These are phyloP conservation scores for Channa maculata DNA, from an alignment of 2,113 vertebrate genomes.

Conservation along the genomic window DNA sequence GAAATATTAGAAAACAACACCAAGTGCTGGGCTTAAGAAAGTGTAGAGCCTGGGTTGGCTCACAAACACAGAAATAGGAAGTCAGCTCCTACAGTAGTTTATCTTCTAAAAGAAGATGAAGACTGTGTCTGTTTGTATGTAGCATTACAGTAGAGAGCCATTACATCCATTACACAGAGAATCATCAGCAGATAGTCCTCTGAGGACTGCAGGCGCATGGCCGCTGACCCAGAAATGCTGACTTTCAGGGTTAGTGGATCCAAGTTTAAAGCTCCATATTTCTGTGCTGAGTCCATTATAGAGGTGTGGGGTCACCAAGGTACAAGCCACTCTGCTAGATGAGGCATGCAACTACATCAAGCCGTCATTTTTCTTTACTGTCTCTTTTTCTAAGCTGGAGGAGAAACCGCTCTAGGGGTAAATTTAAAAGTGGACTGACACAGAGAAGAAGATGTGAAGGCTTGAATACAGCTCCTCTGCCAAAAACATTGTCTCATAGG, in stretches of 20 bases:
- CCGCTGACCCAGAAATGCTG: conserved; percentile 69
- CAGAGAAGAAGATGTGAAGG: conserved; percentile 41
- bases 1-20: conserved; percentile 4
- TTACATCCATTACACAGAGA: conserved; percentile 57
- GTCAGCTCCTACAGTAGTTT: conserved; percentile 17
- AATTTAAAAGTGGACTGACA: conserved; percentile 47
- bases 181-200: conserved; percentile 50
- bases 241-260: conserved; percentile 64
- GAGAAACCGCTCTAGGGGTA: conserved; percentile 45
- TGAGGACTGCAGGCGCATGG: conserved; percentile 21
- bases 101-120: conserved; percentile 19
- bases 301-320: conserved; percentile 57
- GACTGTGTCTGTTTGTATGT: conserved; percentile 6
- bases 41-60: neutral
- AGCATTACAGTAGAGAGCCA: conserved; percentile 39
- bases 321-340: conserved; percentile 43
- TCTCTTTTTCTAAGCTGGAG: conserved; percentile 6
- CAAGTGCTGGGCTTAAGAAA: conserved; percentile 10
- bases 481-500: conserved; percentile 35
- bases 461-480: conserved; percentile 28
- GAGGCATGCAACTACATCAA: conserved; percentile 50
- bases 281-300: conserved; percentile 62
- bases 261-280: conserved; percentile 47
- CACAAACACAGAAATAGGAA: neutral
- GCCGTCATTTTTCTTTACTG: conserved; percentile 38